Conservation (phyloP, 2,888 invertebrate species). For the Malthinus flaveolus region DNA sequence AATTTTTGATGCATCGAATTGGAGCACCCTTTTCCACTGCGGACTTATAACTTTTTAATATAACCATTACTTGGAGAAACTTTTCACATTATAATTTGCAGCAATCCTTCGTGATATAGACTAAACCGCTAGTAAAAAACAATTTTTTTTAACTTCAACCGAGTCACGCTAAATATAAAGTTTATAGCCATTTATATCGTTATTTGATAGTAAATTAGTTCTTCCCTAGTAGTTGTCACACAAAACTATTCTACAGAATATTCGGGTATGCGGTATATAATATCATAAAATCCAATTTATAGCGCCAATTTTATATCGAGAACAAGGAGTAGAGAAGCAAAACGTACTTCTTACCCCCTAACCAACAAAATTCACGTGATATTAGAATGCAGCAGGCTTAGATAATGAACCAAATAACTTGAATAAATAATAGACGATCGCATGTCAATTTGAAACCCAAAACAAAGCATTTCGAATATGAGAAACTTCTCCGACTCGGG, state of each 20-base stretch:
- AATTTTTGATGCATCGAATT: too few species aligned
- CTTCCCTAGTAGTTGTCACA: conserved; percentile 17
- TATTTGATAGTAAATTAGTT: conserved; percentile 23
- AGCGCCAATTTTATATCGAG: conserved; percentile 9
- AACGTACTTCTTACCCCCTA: conserved; percentile 11
- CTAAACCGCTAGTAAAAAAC: too few species aligned
- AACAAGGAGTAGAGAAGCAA: conserved; percentile 1
- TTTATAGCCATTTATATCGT: conserved; percentile 16
- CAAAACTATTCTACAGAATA: conserved; percentile 14
- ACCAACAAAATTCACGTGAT: conserved; percentile 22
- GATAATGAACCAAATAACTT: conserved; percentile 32
- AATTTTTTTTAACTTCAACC: neutral
- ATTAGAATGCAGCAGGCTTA: conserved; percentile 26
- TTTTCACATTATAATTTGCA: too few species aligned
- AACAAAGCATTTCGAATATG: conserved; percentile 32
- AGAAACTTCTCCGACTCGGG: conserved; percentile 24
- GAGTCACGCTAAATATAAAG: conserved; percentile 22
- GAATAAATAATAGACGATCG: conserved; percentile 34
- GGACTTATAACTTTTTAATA: too few species aligned
- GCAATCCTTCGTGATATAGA: too few species aligned
- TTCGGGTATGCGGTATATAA: conserved; percentile 16
- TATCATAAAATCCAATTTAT: conserved; percentile 24
- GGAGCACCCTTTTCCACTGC: too few species aligned
- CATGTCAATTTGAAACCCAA: conserved; percentile 32
- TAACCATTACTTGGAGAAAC: too few species aligned